These are phyloP conservation scores for Cyprinodon brontotheroides DNA, from an alignment of 2,113 vertebrate species.

Conservation along the genomic window DNA sequence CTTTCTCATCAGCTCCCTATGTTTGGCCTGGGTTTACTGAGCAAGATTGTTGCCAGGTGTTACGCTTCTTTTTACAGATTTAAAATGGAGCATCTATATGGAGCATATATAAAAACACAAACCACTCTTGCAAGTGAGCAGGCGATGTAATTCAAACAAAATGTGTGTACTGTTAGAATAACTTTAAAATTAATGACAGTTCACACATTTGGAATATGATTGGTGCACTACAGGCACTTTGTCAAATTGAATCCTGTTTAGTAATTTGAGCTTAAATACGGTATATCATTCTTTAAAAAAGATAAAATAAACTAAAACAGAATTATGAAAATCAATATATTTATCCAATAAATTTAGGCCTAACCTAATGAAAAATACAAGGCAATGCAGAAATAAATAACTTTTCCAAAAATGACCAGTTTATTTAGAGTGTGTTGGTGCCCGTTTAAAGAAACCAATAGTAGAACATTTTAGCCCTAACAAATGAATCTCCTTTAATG, in stretches of 20 bases:
- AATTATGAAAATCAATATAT: not conserved
- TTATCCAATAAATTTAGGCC: too few species aligned
- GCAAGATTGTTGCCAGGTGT: not conserved
- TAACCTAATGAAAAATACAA: not conserved
- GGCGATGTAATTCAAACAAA: not conserved
- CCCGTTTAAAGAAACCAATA: too few species aligned
- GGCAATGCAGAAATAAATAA: not conserved
- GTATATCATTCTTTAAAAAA: not conserved
- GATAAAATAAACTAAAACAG: not conserved
- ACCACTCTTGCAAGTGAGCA: too few species aligned
- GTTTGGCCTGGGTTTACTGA: not conserved
- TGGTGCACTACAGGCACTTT: not conserved
- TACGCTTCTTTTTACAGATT: not conserved
- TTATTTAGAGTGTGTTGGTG: not conserved
- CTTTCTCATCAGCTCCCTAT: not conserved
- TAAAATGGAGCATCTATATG: not conserved
- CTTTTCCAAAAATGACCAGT: not conserved
- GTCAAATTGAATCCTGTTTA: not conserved
- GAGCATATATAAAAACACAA: too few species aligned
- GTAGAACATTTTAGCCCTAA: too few species aligned
- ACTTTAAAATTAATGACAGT: not conserved
- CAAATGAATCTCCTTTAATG: not conserved
- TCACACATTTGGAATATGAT: not conserved
- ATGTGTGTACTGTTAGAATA: not conserved
- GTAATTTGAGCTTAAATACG: not conserved